Evolutionary conservation across 2,888 invertebrate genomes (phyloP), one percentile per base, ranked within the genome.

Genomic region (Esperia sulphurella): DNA sequence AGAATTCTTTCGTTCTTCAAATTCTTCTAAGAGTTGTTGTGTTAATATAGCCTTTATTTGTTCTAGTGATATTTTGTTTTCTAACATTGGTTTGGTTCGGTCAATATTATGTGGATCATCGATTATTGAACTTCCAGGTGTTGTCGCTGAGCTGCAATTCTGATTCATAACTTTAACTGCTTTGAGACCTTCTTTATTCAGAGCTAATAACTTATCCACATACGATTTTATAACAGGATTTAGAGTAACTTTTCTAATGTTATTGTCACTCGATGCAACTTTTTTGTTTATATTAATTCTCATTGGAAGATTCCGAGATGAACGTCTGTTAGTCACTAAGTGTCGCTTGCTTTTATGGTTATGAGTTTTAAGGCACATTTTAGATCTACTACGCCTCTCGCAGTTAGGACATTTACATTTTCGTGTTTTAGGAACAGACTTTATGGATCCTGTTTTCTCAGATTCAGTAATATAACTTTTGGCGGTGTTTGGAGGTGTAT

Each of bases 81-180:
- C 59, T 29, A 66, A 8, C 4, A 49, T 50, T n/a, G 59, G 30
- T 53, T 68, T 72, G 30, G 57, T 59, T 29, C 57, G 60, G 40
- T 67, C 59, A 10, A 71, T 52, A 61, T 90, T 90, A 33, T 64
- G 68, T 9, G 79, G 68, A 0, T 79, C 69, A 53, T 89, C 80
- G 31, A 90, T 74, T 45, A 90, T 74, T 0, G 90, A 90, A 58
- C 88, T 90, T 4, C 80, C 75, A 13, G 90, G 90, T 10, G 90
- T 90, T n/a, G 77, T 64, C 3, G 87, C 77, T 1, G 80, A 72
- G 59, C 90, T 90, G 52, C 90, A 88, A 46, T 88, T 83, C 65
- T 86, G 83, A 53, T 81, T 79, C 14, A 80, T 72, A 37, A 90
- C 72, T 65, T 88, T 76, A 43, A 89, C 65, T 7, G 83, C 83